These are phyloP conservation scores for Perca flavescens DNA, from an alignment of 2,113 vertebrate genomes.

Conservation along the genomic window DNA sequence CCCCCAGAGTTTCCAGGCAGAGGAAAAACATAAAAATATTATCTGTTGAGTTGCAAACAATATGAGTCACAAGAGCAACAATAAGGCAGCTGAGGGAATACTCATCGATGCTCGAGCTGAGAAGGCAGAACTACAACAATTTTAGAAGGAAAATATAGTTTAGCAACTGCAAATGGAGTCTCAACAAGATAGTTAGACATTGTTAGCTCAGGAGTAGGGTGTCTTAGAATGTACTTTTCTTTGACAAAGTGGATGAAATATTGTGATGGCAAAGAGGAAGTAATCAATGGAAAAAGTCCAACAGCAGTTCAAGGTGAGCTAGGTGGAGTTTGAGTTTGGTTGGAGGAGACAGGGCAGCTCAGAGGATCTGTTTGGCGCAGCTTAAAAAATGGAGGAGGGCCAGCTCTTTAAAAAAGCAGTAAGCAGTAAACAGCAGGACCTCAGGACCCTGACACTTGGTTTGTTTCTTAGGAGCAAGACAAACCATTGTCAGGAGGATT, in stretches of 20 bases:
- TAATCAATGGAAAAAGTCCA: too few relatives aligned
- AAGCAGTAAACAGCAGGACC: background rate
- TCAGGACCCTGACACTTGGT: background rate
- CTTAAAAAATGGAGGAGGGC: background rate
- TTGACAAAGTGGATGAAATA: background rate
- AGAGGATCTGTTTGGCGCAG: background rate
- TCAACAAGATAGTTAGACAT: background rate
- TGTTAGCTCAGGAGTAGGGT: background rate
- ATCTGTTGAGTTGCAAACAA: slow-evolving; percentile 73
- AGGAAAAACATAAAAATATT: slow-evolving; percentile 74
- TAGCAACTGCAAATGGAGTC: slow-evolving; percentile 34
- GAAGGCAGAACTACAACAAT: slow-evolving; percentile 35
- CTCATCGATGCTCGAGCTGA: slow-evolving; percentile 20
- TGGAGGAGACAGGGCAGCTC: background rate
- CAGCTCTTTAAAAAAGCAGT: too few relatives aligned
- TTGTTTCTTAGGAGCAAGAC: background rate
- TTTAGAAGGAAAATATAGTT: slow-evolving; percentile 39
- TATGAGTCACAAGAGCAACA: slow-evolving; percentile 67
- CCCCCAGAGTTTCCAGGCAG: slow-evolving; percentile 71
- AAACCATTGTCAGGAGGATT: background rate
- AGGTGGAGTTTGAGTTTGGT: background rate
- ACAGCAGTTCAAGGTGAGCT: too few relatives aligned
- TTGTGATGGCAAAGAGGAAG: background rate
- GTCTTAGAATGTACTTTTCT: background rate
- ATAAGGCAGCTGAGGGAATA: slow-evolving; percentile 64